phyloP scores from a whole-genome alignment of 35 echinoderm and acorn worm species.

The Apostichopus californicus region DNA sequence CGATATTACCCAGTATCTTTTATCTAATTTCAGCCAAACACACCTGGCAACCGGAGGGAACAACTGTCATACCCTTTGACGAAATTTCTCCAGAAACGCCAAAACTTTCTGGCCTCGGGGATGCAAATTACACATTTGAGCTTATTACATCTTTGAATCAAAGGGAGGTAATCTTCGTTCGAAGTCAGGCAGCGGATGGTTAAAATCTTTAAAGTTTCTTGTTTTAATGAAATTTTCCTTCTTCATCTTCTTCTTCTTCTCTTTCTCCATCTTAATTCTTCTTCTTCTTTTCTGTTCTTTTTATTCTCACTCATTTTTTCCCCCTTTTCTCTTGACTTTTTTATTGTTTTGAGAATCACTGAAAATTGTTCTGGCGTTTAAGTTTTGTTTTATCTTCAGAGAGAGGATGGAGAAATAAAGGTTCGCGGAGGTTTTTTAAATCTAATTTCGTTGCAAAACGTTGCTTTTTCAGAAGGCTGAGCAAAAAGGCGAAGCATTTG shows the following conservation, averaged over 20 bases:
- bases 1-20: slow-evolving; percentile 44
- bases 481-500: slow-evolving; percentile 42
- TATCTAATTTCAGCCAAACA: slow-evolving; percentile 43
- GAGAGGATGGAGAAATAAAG: slow-evolving; percentile 2
- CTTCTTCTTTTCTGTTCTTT: background rate
- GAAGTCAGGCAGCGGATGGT: slow-evolving; percentile 47
- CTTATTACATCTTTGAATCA: slow-evolving; percentile 50
- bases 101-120: slow-evolving; percentile 37
- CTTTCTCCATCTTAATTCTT: background rate
- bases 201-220: slow-evolving; percentile 42
- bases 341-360: slow-evolving; percentile 40
- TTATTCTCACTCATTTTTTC: background rate
- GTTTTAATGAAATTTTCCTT: slow-evolving; percentile 49
- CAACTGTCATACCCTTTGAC: slow-evolving; percentile 43
- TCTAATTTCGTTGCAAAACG: slow-evolving; percentile 55
- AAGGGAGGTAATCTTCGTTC: slow-evolving; percentile 31
- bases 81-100: slow-evolving; percentile 48
- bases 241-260: background rate
- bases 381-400: background rate
- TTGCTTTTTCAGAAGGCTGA: slow-evolving; percentile 50
- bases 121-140: slow-evolving; percentile 49
- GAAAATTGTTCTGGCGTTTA: slow-evolving; percentile 23
- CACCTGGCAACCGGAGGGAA: slow-evolving; percentile 45
- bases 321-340: slow-evolving; percentile 14
- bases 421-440: slow-evolving; percentile 24